Base-by-base conservation (phyloP, 2,888 invertebrate species). In the Fissipunctia ypsillon region DNA sequence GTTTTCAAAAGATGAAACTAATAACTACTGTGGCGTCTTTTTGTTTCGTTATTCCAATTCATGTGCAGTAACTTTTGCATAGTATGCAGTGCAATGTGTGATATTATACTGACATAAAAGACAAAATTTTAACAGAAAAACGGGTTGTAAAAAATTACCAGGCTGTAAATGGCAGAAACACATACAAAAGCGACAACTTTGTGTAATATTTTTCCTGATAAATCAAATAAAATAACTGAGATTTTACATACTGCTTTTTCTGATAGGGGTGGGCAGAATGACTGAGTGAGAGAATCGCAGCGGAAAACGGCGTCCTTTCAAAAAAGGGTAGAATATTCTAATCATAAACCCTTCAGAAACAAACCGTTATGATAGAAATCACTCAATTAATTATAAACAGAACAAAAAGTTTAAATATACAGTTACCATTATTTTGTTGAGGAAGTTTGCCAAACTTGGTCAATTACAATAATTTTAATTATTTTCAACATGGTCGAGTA, bases 391-490 rank as follows among this genome's bases (percentile, higher is more conserved):
- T 65, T 65, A 69, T n/a, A 61, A 63, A 61, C 41, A 14, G 41
- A 64, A 79, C 66, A 60, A 71, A 71, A 67, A 59, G 14, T 67
- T 74, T 12, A 52, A 57, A 56, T 52, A 56, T 56, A 69, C 64
- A 71, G 56, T 63, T 72, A 35, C 16, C 56, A 57, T 61, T 61
- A 70, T 71, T 80, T 54, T 38, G 38, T 71, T 48, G 22, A 57
- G 48, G 35, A 70, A 84, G 50, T 80, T 84, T 41, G 56, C 10
- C 19, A n/a, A 76, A 80, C 60, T 80, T 50, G 48, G 28, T 45
- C 60, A 70, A 69, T 79, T 28, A 48, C 66, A 67, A 64, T 69
- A 16, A 64, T 72, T 52, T 48, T 65, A 64, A 81, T 67, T 41
- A 61, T 61, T 79, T 54, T 41, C 66, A 54, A 61, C 66, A 68